Base-by-base conservation (phyloP, 2,888 invertebrate species). In the Epicampocera succincta region DNA sequence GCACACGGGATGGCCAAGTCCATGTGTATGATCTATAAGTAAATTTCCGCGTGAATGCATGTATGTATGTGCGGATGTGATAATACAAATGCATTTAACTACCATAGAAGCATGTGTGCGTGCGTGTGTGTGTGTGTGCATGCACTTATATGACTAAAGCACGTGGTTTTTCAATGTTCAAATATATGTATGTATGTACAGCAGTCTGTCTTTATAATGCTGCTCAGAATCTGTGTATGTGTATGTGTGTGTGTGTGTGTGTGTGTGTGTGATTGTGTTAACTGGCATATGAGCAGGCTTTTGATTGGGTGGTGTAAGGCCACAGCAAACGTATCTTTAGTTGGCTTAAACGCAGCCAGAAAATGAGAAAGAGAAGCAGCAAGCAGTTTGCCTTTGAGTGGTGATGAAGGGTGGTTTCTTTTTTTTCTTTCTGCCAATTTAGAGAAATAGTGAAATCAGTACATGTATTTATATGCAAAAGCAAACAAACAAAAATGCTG, bases 221-320 rank as follows among this genome's bases (percentile, higher is more conserved):
- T 33, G 33, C 33, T 33, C 33, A 5, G 8, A 33, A 33, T 33
- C 33, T 33, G 48, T 69, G 63, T 69, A 42, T 44, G 15, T 66
- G 19, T 65, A n/a, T n/a, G n/a, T n/a, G n/a, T n/a, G n/a, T n/a
- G n/a, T n/a, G n/a, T n/a, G n/a, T n/a, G n/a, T n/a, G n/a, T 33
- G 48, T 69, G 63, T 69, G 33, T 44, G 15, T 66, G 19, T 65
- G 44, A 48, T 12, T 68, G 33, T 29, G 15, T 52, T 25, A 11
- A 17, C 42, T 65, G 11, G n/a, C 2, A 12, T 29, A 33, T n/a
- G 15, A 71, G n/a, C 50, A 81, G 61, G 68, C 73, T 69, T 77
- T 77, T 81, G 81, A 77, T 81, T 81, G 81, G 81, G 81, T 81
- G 81, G 81, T 63, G 40, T 29, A 69, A 69, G 81, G 77, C 65